phyloP scores from a whole-genome alignment of 2,113 vertebrate genomes.

The Ictalurus punctatus region DNA sequence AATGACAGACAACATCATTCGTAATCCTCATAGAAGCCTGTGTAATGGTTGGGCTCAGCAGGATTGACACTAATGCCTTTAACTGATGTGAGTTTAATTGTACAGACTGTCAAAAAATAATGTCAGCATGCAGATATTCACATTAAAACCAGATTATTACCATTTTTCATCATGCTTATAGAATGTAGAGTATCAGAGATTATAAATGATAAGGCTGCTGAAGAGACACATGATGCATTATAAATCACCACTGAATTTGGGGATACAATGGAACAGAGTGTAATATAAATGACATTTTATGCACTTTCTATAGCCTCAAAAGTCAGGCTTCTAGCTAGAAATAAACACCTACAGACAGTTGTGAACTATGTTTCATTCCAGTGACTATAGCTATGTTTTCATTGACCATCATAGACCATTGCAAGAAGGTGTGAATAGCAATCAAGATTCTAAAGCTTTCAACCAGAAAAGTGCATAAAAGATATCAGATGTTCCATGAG shows the following conservation, averaged over 20 bases:
- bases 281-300: neutral
- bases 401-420: neutral
- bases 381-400: neutral
- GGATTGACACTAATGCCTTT: neutral
- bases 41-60: slow-evolving; percentile 13
- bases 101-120: neutral
- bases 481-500: neutral
- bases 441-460: neutral
- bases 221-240: neutral
- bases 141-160: neutral
- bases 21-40: neutral
- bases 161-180: neutral
- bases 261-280: neutral
- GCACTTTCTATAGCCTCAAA: neutral
- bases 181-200: neutral
- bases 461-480: neutral
- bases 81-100: slow-evolving; percentile 8
- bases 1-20: slow-evolving; percentile 8
- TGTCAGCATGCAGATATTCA: neutral
- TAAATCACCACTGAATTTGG: neutral
- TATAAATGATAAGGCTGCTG: neutral
- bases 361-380: neutral
- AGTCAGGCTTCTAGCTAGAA: neutral
- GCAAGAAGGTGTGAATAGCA: neutral
- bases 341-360: neutral